A percentile compares a stretch with the other conserved stretches of the same genome.
phyloP scores from a whole-genome alignment of 2,797 vertebrate genomes.

The Muraenolepis orangiensis region DNA sequence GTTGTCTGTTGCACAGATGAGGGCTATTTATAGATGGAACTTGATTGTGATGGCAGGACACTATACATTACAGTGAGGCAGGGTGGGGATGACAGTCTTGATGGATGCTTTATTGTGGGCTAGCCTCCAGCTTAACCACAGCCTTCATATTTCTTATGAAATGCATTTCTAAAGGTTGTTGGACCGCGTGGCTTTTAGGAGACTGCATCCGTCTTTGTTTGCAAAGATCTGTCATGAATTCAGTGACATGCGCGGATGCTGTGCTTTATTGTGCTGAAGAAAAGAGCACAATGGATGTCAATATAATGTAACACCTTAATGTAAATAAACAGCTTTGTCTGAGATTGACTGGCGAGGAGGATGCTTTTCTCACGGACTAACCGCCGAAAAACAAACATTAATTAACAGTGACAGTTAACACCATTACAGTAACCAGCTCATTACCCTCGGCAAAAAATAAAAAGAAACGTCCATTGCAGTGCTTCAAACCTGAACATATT shows the following conservation, averaged over 20 bases:
- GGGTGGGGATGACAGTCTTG: conserved; percentile 1
- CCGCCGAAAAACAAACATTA: background rate
- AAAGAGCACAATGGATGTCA: background rate
- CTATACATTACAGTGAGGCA: background rate
- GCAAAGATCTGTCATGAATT: background rate
- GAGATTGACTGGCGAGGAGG: background rate
- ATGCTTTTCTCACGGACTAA: background rate
- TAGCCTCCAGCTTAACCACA: background rate
- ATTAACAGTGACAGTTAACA: background rate
- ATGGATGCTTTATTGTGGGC: background rate
- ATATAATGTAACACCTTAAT: background rate
- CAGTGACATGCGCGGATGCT: background rate
- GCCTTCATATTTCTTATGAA: conserved; percentile 1
- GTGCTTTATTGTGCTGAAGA: background rate
- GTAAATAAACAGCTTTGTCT: background rate
- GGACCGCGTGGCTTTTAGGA: background rate
- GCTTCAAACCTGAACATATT: background rate
- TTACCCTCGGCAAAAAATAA: background rate
- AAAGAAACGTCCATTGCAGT: background rate
- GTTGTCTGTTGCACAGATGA: conserved; percentile 51
- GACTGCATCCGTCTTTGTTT: background rate
- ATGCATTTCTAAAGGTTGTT: background rate
- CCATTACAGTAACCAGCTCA: background rate
- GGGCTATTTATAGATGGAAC: conserved; percentile 70
- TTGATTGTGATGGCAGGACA: conserved; percentile 55